Base-by-base conservation (phyloP, 1,140 invertebrate genomes). In the Trachymyrmex septentrionalis region DNA sequence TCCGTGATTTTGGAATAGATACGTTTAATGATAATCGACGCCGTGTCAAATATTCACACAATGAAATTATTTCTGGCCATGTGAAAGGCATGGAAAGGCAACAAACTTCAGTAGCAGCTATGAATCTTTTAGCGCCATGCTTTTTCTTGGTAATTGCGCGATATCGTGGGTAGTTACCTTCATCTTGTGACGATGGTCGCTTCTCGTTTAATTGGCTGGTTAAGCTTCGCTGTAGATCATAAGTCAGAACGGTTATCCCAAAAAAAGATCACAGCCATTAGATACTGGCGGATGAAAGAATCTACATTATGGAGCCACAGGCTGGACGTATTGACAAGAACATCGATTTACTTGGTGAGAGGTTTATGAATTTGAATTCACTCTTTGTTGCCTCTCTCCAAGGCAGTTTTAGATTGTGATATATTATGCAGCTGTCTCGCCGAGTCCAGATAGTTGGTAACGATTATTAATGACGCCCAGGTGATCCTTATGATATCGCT, bases 81-180 rank as follows among this genome's bases (percentile, higher is more conserved):
- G 44, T 55, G 55, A 38, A 53, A 69, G 21, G 21, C 57, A 34
- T 14, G 21, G 14, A 57, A 34, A 5, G 30, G 24, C 48, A 24
- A 63, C 21, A n/a, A 71, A 67, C 63, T 66, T 64, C 89, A 63
- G 75, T 73, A 84, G 87, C 69, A 66, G 76, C 89, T 87, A 91
- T 92, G 90, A 92, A 92, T 92, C 91, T 92, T 92, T 92, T 92
- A 92, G 69, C 90, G 57, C 64, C 75, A 67, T 78, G 81, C 84
- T 73, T 88, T 90, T 90, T 90, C 88, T 76, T 72, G 77, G 90
- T 91, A 91, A 91, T 91, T 91, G 86, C 90, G 77, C 80, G 88
- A 75, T 88, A 81, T 78, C 59, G 85, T 78, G 84, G 90, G 73
- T 89, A 90, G 85, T 91, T 91, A 88, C 84, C 85, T 86, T 88